phyloP scores from a whole-genome alignment of 2,888 invertebrate genomes.

The Tillus elongatus region DNA sequence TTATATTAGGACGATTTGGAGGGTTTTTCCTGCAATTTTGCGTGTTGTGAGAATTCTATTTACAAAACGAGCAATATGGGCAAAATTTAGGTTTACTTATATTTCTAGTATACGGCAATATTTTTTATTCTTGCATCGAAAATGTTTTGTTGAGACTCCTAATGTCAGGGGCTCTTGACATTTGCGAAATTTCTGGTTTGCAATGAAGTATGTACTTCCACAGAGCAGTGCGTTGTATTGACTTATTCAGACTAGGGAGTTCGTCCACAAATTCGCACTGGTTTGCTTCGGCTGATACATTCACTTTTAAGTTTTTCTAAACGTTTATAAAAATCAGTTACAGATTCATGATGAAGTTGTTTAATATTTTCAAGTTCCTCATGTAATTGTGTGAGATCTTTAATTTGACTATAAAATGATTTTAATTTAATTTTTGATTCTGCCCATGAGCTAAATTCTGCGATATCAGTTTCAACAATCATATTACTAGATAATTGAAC shows the following conservation, averaged over 20 bases:
- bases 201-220: slow-evolving; percentile 15
- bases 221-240: slow-evolving; percentile 13
- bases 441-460: neutral
- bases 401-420: slow-evolving; percentile 13
- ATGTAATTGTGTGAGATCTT: slow-evolving; percentile 12
- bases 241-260: slow-evolving; percentile 8
- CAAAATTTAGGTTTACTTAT: neutral
- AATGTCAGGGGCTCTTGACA: slow-evolving; percentile 14
- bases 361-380: slow-evolving; percentile 17
- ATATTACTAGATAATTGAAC: slow-evolving; percentile 1
- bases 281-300: slow-evolving; percentile 11
- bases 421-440: slow-evolving; percentile 11
- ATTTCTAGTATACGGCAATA: slow-evolving; percentile 9
- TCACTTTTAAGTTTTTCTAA: slow-evolving; percentile 17
- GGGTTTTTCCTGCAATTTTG: slow-evolving; percentile 9
- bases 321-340: slow-evolving; percentile 16
- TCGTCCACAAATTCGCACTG: slow-evolving; percentile 5
- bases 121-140: slow-evolving; percentile 15
- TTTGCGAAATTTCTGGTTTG: slow-evolving; percentile 14
- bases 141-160: slow-evolving; percentile 13
- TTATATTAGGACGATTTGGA: neutral
- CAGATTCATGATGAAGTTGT: slow-evolving; percentile 12
- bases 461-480: neutral
- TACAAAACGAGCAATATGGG: slow-evolving; percentile 9
- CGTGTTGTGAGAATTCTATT: slow-evolving; percentile 10